phyloP scores from a whole-genome alignment of 2,888 invertebrate species.

The Drosophila ezoana region DNA sequence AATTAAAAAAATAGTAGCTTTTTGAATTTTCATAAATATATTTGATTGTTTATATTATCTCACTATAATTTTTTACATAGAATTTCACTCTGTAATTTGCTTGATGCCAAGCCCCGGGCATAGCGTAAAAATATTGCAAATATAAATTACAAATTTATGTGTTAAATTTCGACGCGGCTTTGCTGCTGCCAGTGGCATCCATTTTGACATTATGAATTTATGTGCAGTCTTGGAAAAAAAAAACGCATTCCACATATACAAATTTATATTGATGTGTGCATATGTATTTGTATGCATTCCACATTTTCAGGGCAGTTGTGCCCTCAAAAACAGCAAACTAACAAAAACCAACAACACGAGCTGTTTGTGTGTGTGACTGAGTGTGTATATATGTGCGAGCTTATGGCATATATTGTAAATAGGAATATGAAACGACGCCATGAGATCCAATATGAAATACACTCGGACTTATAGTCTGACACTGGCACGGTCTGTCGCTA shows the following conservation, averaged over 20 bases:
- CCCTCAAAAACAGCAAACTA: conserved; percentile 23
- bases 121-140: conserved; percentile 20
- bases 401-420: conserved; percentile 26
- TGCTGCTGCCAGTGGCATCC: conserved; percentile 41
- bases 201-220: conserved; percentile 63
- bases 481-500: conserved; percentile 20
- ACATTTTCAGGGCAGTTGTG: conserved; percentile 48
- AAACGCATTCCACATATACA: not conserved
- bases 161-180: conserved; percentile 45
- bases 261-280: conserved; percentile 12
- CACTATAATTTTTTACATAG: not conserved
- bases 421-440: conserved; percentile 7
- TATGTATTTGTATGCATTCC: conserved; percentile 22
- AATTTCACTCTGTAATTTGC: not conserved
- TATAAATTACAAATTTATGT: conserved; percentile 61
- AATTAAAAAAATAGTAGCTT: not conserved
- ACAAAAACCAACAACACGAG: conserved; percentile 19
- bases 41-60: conserved; percentile 1
- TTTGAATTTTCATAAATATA: conserved; percentile 4
- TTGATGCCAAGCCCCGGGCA: conserved; percentile 13
- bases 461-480: conserved; percentile 22
- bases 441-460: conserved; percentile 35
- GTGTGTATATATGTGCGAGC: not conserved
- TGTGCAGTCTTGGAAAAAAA: conserved; percentile 30
- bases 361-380: conserved; percentile 2